These are phyloP conservation scores for Hydropotes inermis DNA, from an alignment of 2,113 vertebrate species.

Conservation along the genomic window DNA sequence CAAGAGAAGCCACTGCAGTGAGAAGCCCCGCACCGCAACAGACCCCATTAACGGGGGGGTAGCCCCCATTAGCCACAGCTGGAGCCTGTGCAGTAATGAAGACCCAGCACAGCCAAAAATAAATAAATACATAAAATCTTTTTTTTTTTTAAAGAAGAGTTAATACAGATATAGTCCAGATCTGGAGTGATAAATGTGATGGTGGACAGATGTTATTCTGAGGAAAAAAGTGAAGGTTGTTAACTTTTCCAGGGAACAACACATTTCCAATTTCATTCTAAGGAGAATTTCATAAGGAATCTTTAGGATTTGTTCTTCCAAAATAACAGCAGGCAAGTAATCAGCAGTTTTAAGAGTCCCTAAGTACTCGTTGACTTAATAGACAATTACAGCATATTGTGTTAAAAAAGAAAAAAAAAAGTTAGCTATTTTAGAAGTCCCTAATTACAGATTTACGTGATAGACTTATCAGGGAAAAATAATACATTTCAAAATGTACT, in stretches of 20 bases:
- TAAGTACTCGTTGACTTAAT: conserved; percentile 69
- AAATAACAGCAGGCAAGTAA: conserved; percentile 26
- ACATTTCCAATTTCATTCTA: conserved; percentile 13
- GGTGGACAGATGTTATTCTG: not conserved
- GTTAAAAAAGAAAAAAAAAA: conserved; percentile 42
- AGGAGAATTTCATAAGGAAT: conserved; percentile 55
- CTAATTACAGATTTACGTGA: conserved; percentile 57
- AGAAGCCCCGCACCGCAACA: not conserved
- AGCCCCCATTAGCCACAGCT: not conserved
- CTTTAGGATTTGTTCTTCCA: conserved; percentile 54
- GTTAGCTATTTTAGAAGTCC: conserved; percentile 62
- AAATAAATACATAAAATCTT: not conserved
- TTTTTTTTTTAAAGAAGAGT: not conserved
- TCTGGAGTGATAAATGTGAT: not conserved
- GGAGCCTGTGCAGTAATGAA: not conserved
- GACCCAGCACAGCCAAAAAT: not conserved
- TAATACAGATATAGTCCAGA: not conserved
- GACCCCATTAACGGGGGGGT: not conserved
- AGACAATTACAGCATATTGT: conserved; percentile 66
- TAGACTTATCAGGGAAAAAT: conserved; percentile 58
- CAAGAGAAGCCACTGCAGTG: not conserved
- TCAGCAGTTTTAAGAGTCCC: conserved; percentile 69
- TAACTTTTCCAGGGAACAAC: not conserved
- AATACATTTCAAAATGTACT: conserved; percentile 54
- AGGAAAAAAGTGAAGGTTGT: not conserved